phyloP scores from a whole-genome alignment of 2,797 vertebrate species.

The Limosa lapponica region DNA sequence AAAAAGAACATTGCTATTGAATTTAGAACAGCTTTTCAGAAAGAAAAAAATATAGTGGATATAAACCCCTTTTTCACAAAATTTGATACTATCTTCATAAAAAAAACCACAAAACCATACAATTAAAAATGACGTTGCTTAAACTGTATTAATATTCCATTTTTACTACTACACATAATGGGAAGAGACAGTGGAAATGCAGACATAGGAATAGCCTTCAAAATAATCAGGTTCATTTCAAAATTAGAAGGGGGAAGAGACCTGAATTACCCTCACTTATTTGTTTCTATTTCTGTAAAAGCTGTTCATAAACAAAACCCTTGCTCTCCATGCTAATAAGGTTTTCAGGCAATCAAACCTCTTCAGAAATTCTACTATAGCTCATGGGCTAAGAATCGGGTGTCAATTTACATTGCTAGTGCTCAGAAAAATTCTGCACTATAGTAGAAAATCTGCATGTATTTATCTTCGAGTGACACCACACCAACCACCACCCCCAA shows the following conservation, averaged over 20 bases:
- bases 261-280: neutral
- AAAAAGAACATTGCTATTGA: neutral
- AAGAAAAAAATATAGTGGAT: neutral
- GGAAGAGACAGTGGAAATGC: neutral
- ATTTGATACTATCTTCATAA: neutral
- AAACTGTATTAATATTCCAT: neutral
- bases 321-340: neutral
- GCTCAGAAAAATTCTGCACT: neutral
- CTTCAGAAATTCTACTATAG: neutral
- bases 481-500: no score
- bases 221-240: neutral
- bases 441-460: neutral
- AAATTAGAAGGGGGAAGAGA: neutral
- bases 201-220: neutral
- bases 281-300: neutral
- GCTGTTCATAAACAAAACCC: neutral
- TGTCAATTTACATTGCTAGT: neutral
- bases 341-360: neutral
- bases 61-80: neutral
- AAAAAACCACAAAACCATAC: neutral
- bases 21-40: neutral
- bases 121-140: neutral
- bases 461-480: neutral
- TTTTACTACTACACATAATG: neutral
- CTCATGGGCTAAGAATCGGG: neutral